Base-by-base conservation (phyloP, 2,888 invertebrate species). In the Orchesellides sinensis region DNA sequence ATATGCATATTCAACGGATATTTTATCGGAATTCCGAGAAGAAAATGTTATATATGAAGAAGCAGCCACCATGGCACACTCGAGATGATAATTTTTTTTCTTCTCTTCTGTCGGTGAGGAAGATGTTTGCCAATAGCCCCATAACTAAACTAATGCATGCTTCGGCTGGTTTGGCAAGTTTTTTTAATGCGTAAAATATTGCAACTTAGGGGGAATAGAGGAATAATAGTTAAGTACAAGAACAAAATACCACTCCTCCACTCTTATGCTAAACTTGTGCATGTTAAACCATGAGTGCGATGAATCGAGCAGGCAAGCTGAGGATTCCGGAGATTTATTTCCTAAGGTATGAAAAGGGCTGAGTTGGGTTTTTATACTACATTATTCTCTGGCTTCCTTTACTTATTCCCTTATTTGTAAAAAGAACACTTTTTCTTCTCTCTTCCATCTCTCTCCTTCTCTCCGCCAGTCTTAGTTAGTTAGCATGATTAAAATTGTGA, bases 241-340 rank as follows among this genome's bases (percentile, higher is more conserved):
- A 54, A 54, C 3, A 40, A 40, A n/a, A n/a, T n/a, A n/a, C n/a
- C n/a, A n/a, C n/a, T n/a, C n/a, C n/a, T n/a, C n/a, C n/a, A n/a
- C n/a, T n/a, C n/a, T n/a, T n/a, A n/a, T n/a, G n/a, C 4, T 40
- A 23, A 25, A 23, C 19, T 32, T 59, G n/a, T 59, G n/a, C 27
- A 27, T 21, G 10, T 19, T 17, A 69, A 72, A 59, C 32, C 45
- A 59, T 40, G n/a, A n/a, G n/a, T n/a, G 63, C 40, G 47, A 73
- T 73, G 73, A 73, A 73, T 74, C 65, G 65, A 52, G 65, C 40
- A 61, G 49, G 65, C 35, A 61, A 63, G 61, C 47, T 73, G 59
- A 72, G 47, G 73, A 49, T 73, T 73, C 73, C 66, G 59, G 61
- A 78, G 78, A 78, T 78, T 78, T 78, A 78, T 78, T 68, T 78